A percentile compares a stretch with the other conserved stretches of the same genome.
phyloP scores from a whole-genome alignment of 2,797 vertebrate species.

The Pseudocheirus occidentalis region DNA sequence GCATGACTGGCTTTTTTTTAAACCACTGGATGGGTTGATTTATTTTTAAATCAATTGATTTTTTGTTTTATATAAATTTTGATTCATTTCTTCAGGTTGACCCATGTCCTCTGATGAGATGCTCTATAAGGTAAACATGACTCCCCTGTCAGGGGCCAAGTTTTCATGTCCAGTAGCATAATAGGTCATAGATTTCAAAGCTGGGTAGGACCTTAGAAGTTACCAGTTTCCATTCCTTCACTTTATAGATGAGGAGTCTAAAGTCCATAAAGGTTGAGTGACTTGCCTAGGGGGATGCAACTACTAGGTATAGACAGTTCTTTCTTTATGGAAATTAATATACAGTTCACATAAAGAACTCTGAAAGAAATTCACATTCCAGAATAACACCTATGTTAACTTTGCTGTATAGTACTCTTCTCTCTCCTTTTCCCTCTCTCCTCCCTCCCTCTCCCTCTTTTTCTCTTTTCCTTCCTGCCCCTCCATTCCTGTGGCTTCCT shows the following conservation, averaged over 20 bases:
- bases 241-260: background rate
- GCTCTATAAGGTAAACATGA: background rate
- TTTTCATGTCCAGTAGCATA: background rate
- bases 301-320: background rate
- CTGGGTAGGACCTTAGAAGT: background rate
- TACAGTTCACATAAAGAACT: background rate
- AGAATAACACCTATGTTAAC: background rate
- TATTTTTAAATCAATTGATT: background rate
- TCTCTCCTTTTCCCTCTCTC: background rate
- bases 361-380: background rate
- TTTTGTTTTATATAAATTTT: background rate
- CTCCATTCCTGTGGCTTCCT: no score
- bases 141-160: background rate
- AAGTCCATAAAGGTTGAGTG: background rate
- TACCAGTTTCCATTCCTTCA: background rate
- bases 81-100: background rate
- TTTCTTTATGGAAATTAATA: background rate
- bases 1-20: background rate
- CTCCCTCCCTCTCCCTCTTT: no score
- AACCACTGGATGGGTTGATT: background rate
- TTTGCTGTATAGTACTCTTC: background rate
- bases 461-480: no score
- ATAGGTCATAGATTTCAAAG: background rate
- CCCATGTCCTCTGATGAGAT: background rate
- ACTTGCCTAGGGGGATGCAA: background rate